These are phyloP conservation scores for Chauna torquata DNA, from an alignment of 2,113 vertebrate genomes.

Conservation along the genomic window DNA sequence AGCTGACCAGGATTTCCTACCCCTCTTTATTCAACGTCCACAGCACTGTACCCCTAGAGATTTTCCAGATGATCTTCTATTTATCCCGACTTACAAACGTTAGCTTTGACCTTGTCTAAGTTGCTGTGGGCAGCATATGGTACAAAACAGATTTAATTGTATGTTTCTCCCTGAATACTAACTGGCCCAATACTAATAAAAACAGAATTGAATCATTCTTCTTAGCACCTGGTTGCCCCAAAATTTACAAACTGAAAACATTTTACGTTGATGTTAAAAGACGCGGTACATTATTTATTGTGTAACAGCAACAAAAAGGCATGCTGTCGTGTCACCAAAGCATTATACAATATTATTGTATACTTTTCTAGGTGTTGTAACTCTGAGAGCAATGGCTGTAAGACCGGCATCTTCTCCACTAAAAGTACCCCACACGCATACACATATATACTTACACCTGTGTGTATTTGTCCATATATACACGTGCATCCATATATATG, in stretches of 20 bases:
- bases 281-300: background rate
- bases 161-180: conserved; percentile 77
- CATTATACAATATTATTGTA: background rate
- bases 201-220: background rate
- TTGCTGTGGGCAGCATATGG: conserved; percentile 84
- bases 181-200: conserved; percentile 74
- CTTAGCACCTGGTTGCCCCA: background rate
- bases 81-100: conserved; percentile 73
- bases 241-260: background rate
- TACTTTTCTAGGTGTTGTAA: background rate
- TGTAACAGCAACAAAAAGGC: background rate
- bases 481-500: fast-evolving
- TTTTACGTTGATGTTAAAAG: background rate
- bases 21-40: conserved; percentile 39
- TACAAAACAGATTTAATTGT: conserved; percentile 83
- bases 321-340: background rate
- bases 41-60: conserved; percentile 58
- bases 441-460: background rate
- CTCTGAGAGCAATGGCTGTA: background rate
- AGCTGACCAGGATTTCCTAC: conserved; percentile 33
- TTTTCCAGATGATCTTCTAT: conserved; percentile 79
- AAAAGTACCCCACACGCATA: background rate
- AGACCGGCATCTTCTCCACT: background rate
- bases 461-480: no score
- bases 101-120: conserved; percentile 73